Base-by-base conservation (phyloP, 2,888 invertebrate species). In the Empis stercorea region DNA sequence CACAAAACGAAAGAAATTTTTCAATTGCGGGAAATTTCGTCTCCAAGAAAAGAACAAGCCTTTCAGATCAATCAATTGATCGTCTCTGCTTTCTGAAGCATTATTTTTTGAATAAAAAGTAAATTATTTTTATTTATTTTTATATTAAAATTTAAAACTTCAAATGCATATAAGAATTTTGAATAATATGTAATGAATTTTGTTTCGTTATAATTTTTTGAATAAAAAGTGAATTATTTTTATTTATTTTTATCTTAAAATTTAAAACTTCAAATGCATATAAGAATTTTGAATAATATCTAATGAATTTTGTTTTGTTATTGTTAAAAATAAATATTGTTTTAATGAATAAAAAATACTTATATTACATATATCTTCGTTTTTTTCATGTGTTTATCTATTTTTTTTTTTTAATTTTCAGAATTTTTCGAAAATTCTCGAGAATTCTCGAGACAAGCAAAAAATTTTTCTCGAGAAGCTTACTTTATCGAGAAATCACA, bases 1-100 rank as follows among this genome's bases (percentile, higher is more conserved):
- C 40, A 40, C 40, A 40, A 40, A 40, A 40, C 15, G 40, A 40
- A 40, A 40, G 23, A 13, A 40, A 40, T 40, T 40, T 40, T 13
- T 40, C 23, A 23, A 40, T 40, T 20, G 17, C 23, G 11, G 20
- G 40, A 20, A 40, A 40, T 40, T 40, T 40, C 13, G 34, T 34
- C 13, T 34, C 34, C n/a, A 34, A 34, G 34, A 34, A 34, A 34
- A 34, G 34, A 34, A 34, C 34, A 34, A 34, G 34, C 13, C 13
- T 34, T 10, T 34, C 34, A 34, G 34, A 34, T 34, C 7, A n/a
- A 34, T 34, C 34, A 13, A 34, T 34, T 34, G 34, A 34, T 34
- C 7, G 34, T n/a, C 34, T 34, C 34, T 34, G 34, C 34, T 13
- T 34, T 34, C 7, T 32, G 7, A 32, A 32, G 32, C 32, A 32